Evolutionary conservation across 2,888 invertebrate species (phyloP), one percentile per base, ranked within the genome.

Genomic region (Trichopoda pennipes): DNA sequence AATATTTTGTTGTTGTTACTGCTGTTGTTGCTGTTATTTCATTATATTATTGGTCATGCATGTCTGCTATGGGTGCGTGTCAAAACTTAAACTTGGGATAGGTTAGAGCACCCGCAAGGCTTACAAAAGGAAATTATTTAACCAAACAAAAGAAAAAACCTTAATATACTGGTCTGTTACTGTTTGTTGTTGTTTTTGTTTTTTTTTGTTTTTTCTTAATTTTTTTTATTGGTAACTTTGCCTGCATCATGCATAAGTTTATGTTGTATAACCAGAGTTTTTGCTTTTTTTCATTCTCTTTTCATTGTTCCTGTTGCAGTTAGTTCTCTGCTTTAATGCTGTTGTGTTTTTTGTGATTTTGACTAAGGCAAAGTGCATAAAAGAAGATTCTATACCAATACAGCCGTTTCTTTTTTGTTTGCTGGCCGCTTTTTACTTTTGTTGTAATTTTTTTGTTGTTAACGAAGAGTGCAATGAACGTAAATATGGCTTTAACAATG

Each of bases 51-150:
- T 84, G 82, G 84, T 83, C 80, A 84, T 83, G 84, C 77, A 81
- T 81, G 84, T 64, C 80, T 75, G 80, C 60, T 74, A 47, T 76
- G 76, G 87, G 88, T 88, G 89, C 89, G 88, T 89, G 88, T 89
- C 88, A 88, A 88, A 88, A 88, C 86, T 86, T 85, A 81, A 87
- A 88, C 90, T 89, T 89, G 90, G 89, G 89, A 89, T 89, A 89
- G 89, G 89, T 89, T 89, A 88, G 87, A 88, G 88, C 89, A 88
- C 86, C 88, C 89, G 88, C 88, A 86, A 84, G 86, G 84, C 84
- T 69, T 83, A 56, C 76, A 69, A 80, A 77, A 80, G 80, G 74
- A 83, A 83, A 83, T 74, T 80, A 83, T 74, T 80, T 77, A 80
- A 69, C 73, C 58, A 74, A 70, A 77, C 73, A 80, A 81, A 77